These are phyloP conservation scores for Spermophilus dauricus DNA, from an alignment of 2,113 vertebrate species.

Conservation along the genomic window DNA sequence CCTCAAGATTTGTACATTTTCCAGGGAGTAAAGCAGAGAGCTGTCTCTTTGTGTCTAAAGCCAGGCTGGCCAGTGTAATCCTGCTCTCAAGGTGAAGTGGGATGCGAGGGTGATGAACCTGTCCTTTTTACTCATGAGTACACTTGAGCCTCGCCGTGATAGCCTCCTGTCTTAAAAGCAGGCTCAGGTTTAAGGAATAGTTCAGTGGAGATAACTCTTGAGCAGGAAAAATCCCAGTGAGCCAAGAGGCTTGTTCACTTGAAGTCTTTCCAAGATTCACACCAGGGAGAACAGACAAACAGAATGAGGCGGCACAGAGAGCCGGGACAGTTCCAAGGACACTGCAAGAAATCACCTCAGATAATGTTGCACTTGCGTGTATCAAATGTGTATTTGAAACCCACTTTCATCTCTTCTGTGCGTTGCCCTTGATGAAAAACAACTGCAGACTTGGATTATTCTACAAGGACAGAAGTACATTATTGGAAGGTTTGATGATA, in stretches of 20 bases:
- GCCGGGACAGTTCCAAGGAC: conserved; percentile 25
- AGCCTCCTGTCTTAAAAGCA: conserved; percentile 16
- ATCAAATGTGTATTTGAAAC: conserved; percentile 23
- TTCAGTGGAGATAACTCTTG: neutral
- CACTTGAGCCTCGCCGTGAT: neutral
- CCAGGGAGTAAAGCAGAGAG: neutral
- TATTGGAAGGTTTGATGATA: conserved; percentile 60
- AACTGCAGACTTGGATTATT: conserved; percentile 15
- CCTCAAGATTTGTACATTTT: neutral
- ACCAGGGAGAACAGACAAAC: neutral
- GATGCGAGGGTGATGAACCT: accelerated
- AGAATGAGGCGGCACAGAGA: neutral
- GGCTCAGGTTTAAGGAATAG: neutral
- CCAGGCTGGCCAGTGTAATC: neutral
- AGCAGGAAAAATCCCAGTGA: conserved; percentile 10
- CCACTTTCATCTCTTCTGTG: conserved; percentile 26
- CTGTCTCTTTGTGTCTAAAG: neutral
- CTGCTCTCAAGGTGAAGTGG: neutral
- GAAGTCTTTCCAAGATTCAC: neutral
- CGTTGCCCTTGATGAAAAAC: conserved; percentile 66
- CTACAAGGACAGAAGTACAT: conserved; percentile 32
- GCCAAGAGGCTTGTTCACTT: neutral
- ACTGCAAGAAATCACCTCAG: neutral
- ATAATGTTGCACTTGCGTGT: neutral
- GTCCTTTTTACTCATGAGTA: neutral